Evolutionary conservation across 2,113 vertebrate species (phyloP), one percentile per base, ranked within the genome.

Genomic region (Hydropotes inermis): DNA sequence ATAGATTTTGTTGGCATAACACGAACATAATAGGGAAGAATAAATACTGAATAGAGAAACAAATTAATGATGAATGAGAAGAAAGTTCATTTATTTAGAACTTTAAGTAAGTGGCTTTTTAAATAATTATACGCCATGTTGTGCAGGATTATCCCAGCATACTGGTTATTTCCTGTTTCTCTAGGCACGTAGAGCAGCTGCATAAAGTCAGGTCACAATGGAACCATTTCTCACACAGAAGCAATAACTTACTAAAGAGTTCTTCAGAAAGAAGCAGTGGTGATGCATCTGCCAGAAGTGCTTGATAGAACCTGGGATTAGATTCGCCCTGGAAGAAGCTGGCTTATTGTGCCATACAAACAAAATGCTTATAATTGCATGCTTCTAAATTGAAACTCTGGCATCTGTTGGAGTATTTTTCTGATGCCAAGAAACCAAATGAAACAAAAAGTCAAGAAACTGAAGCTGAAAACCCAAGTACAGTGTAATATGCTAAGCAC

Each of bases 321-420:
- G 89, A 97, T 94, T 90, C 58, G 81, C 92, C 74, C 52, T 96
- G 88, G 39, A 96, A 95, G 76, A 88, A 70, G 54, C 89, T 93
- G 97, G 82, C 94, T 70, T 43, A 43, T 39, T 92, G 92, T 96
- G 90, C 88, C 94, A 92, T 64, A 95, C 87, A 97, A 95, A 95
- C 78, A 89, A 97, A 94, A 89, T 87, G 47, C 89, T 84, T 91
- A 36, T 52, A 94, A 94, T 91, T 94, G 78, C 54, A 11, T 94
- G 87, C 94, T 98, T 95, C 97, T 97, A 95, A 97, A 85, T 98
- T 76, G 70, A 97, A 96, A 83, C 33, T 36, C 79, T 89, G 94
- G 84, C 93, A 96, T 92, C 96, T 97, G 93, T 84, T 85, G 50
- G 79, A 87, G 52, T 36, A 67, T 89, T 94, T 79, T 96, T 94